These are phyloP conservation scores for Vidua macroura DNA, from an alignment of 2,113 vertebrate species.

Conservation along the genomic window DNA sequence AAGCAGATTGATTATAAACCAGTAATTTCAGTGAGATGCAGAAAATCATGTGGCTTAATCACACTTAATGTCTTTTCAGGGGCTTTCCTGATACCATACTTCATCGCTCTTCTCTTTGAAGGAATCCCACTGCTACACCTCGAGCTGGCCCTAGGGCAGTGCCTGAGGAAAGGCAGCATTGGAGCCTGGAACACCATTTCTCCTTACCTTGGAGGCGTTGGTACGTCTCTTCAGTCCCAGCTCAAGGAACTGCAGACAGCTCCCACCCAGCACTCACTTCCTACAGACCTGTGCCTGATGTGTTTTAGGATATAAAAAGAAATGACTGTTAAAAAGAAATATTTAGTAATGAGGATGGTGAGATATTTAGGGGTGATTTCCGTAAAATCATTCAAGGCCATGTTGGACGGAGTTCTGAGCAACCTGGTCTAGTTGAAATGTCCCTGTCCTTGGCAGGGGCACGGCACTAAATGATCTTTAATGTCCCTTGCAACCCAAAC, in stretches of 20 bases:
- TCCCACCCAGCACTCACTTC: not conserved
- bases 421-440: not conserved
- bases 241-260: not conserved
- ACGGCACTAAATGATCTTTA: not conserved
- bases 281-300: not conserved
- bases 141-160: conserved; percentile 87
- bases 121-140: conserved; percentile 87
- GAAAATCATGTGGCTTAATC: not conserved
- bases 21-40: not conserved
- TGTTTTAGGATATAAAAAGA: not conserved
- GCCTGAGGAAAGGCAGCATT: conserved; percentile 80
- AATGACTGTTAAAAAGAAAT: not conserved
- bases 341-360: not conserved
- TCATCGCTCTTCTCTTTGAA: conserved; percentile 84
- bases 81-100: conserved; percentile 90
- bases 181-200: conserved; percentile 86
- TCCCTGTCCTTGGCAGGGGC: not conserved
- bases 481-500: not conserved
- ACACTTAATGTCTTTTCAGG: conserved; percentile 68
- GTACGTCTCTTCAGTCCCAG: conserved; percentile 49
- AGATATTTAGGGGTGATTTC: not conserved
- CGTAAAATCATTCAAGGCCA: not conserved
- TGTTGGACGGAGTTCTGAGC: not conserved
- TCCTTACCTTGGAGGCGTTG: conserved; percentile 82
- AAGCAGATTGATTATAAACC: not conserved